Conservation (phyloP, 2,113 vertebrate genomes). For the Corythornis vintsioides region DNA sequence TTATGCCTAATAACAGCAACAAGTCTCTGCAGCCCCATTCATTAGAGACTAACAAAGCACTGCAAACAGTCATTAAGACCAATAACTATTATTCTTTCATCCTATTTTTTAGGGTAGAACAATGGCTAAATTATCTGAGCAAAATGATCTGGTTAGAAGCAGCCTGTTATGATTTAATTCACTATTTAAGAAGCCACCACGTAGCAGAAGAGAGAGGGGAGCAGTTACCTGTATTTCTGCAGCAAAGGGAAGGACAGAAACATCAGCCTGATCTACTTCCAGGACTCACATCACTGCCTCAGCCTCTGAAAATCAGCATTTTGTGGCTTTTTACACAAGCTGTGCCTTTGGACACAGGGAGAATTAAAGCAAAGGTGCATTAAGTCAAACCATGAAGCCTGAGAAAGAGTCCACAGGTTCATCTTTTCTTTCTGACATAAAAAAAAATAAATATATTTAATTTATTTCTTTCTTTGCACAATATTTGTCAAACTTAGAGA, state of each 20-base stretch:
- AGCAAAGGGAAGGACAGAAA: neutral
- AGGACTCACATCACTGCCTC: neutral
- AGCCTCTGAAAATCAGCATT: neutral
- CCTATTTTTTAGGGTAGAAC: neutral
- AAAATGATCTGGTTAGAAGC: neutral
- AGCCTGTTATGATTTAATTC: neutral
- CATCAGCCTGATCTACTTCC: neutral
- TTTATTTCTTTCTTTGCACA: neutral
- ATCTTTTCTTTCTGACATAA: neutral
- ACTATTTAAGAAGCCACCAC: neutral
- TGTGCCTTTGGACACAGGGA: neutral
- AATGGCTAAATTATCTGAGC: neutral
- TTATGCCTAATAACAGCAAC: constrained; percentile 15
- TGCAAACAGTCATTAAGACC: constrained; percentile 38
- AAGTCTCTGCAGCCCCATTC: neutral
- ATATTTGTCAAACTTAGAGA: neutral
- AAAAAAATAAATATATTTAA: too few relatives aligned
- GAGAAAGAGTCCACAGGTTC: neutral
- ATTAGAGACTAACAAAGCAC: constrained; percentile 4
- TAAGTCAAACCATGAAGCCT: neutral
- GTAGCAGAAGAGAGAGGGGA: neutral
- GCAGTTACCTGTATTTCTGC: neutral
- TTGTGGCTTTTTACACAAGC: neutral
- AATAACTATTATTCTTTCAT: neutral
- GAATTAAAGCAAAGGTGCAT: neutral